Conservation (phyloP, 2,797 vertebrate species). For the Darevskia nairensis region DNA sequence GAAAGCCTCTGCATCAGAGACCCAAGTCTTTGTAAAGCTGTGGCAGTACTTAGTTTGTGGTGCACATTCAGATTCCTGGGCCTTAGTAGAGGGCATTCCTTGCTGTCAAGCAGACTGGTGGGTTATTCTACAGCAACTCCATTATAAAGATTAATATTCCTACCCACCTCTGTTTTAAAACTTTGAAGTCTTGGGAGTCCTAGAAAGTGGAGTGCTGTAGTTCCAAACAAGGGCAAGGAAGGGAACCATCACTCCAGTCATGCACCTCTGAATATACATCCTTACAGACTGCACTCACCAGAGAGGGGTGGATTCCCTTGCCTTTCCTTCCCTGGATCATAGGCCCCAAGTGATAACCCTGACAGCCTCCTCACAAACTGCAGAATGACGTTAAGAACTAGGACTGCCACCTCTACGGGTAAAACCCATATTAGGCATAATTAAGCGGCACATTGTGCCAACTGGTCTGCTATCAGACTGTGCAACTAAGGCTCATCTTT, state of each 20-base stretch:
- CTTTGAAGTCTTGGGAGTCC: no score
- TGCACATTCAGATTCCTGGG: neutral
- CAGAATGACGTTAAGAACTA: no score
- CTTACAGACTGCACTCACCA: neutral
- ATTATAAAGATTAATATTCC: neutral
- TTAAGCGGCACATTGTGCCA: neutral
- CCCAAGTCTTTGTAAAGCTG: neutral
- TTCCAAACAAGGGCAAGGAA: neutral
- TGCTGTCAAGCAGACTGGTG: neutral
- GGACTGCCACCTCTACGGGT: neutral
- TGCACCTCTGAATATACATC: neutral
- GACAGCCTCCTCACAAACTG: neutral
- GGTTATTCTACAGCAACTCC: neutral
- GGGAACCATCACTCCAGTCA: no score
- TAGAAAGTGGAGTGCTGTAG: neutral
- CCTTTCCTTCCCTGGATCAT: neutral
- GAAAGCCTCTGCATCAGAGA: neutral
- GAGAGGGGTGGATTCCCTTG: neutral
- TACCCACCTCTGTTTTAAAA: neutral
- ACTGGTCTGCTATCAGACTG: neutral
- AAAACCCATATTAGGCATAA: no score
- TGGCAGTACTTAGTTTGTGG: neutral
- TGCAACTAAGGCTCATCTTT: neutral
- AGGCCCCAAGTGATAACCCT: neutral
- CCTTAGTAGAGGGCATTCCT: neutral